These are phyloP conservation scores for Sinodicranocentrus sp. DNA, from an alignment of 2,888 invertebrate species.

Conservation along the genomic window DNA sequence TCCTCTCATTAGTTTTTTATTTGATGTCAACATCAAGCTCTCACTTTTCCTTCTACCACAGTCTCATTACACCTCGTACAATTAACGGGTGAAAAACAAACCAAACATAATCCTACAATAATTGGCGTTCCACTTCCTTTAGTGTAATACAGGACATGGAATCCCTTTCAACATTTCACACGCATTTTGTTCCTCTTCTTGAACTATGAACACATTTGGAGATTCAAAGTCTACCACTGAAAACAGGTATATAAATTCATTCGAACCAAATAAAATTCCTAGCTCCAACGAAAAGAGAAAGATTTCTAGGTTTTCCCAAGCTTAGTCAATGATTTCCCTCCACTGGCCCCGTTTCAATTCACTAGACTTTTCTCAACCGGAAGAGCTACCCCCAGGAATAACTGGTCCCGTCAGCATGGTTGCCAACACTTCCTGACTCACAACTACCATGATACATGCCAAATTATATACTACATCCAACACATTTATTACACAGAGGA, in stretches of 20 bases:
- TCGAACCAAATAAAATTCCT: slow-evolving; percentile 44
- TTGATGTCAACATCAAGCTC: neutral
- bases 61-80: too few species aligned
- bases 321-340: slow-evolving; percentile 57
- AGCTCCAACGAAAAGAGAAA: slow-evolving; percentile 41
- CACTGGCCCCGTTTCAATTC: slow-evolving; percentile 65
- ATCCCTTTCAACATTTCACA: too few species aligned
- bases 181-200: too few species aligned
- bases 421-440: slow-evolving; percentile 63
- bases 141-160: too few species aligned
- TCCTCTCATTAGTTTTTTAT: neutral
- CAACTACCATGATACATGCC: slow-evolving; percentile 25
- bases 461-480: slow-evolving; percentile 24
- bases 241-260: slow-evolving; percentile 49
- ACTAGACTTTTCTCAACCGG: slow-evolving; percentile 55
- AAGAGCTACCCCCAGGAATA: slow-evolving; percentile 61
- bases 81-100: too few species aligned
- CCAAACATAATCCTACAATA: neutral
- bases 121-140: neutral
- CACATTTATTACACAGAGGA: neutral
- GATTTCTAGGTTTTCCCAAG: neutral
- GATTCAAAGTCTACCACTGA: too few species aligned
- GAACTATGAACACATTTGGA: too few species aligned
- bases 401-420: slow-evolving; percentile 51
- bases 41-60: too few species aligned